Evolutionary conservation across 30 jellyfish, hydroid and myxozoan genomes (phyloP).

Genomic region (Cassiopea andromeda): DNA sequence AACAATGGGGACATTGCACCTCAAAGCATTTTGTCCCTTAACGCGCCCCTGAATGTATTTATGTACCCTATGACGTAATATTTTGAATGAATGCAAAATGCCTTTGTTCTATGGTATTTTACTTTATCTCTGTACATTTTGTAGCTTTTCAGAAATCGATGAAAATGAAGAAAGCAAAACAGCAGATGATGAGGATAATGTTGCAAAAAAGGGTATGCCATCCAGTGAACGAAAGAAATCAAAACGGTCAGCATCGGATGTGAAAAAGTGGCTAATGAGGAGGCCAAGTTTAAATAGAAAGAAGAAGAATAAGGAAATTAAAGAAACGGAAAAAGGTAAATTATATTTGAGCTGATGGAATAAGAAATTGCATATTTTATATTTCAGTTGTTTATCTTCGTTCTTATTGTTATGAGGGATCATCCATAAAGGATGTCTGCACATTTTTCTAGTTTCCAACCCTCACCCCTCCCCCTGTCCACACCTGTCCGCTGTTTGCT

Average conservation of each 20-base stretch:
- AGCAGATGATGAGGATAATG: slow-evolving; percentile 24
- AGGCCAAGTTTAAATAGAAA: slow-evolving; percentile 53
- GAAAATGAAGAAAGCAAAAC: slow-evolving; percentile 9
- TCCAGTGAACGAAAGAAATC: slow-evolving; percentile 10
- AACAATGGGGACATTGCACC: no score
- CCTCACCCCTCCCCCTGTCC: no score
- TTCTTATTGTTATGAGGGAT: no score
- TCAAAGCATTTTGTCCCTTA: no score
- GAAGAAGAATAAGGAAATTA: slow-evolving; percentile 44
- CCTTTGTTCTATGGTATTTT: not conserved
- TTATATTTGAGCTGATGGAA: not conserved
- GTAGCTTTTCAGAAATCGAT: slow-evolving; percentile 42
- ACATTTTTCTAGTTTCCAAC: no score
- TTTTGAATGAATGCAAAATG: not conserved
- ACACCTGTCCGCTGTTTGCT: no score
- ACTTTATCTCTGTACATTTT: not conserved
- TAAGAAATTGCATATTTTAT: no score
- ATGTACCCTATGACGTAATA: no score
- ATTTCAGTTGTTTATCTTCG: no score
- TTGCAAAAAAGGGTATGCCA: slow-evolving; percentile 6
- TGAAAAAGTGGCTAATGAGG: slow-evolving; percentile 67
- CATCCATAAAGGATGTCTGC: no score
- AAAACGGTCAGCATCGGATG: slow-evolving; percentile 73
- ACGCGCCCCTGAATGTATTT: no score
- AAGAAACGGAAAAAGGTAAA: not conserved